Evolutionary conservation across 2,113 vertebrate genomes (phyloP).

Genomic region (Chunga burmeisteri): DNA sequence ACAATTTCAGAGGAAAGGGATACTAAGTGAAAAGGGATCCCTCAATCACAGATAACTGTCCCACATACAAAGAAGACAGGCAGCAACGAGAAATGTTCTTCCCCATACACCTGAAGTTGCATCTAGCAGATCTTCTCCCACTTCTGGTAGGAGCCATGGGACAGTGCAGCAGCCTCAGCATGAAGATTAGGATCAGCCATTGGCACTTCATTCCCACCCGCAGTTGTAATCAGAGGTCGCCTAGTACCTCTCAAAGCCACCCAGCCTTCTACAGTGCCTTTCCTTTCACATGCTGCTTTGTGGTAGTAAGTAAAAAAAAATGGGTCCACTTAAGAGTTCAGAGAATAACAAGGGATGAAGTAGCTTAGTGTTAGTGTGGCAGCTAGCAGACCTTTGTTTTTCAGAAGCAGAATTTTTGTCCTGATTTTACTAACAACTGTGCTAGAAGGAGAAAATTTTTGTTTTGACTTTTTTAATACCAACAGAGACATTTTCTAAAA

Average conservation of each 20-base stretch:
- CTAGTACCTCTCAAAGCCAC: neutral
- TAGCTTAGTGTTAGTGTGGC: neutral
- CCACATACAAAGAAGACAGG: neutral
- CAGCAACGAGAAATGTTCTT: neutral
- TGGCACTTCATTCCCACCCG: neutral
- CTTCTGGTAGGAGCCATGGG: neutral
- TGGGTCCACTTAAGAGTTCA: neutral
- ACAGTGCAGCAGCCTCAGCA: neutral
- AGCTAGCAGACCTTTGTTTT: neutral
- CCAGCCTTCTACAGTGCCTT: neutral
- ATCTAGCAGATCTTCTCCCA: neutral
- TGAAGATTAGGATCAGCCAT: neutral
- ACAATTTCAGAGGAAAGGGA: neutral
- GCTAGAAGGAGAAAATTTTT: neutral
- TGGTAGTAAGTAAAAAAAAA: neutral
- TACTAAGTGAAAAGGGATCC: neutral
- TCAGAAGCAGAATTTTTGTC: neutral
- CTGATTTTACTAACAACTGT: neutral
- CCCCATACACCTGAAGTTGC: neutral
- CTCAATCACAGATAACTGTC: neutral
- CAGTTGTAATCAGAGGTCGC: neutral
- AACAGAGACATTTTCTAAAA: conserved; percentile 44
- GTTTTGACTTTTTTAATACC: neutral
- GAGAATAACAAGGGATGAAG: neutral
- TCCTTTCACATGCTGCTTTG: neutral